phyloP scores from a whole-genome alignment of 2,888 invertebrate species.

The Caenorhabditis doughertyi region DNA sequence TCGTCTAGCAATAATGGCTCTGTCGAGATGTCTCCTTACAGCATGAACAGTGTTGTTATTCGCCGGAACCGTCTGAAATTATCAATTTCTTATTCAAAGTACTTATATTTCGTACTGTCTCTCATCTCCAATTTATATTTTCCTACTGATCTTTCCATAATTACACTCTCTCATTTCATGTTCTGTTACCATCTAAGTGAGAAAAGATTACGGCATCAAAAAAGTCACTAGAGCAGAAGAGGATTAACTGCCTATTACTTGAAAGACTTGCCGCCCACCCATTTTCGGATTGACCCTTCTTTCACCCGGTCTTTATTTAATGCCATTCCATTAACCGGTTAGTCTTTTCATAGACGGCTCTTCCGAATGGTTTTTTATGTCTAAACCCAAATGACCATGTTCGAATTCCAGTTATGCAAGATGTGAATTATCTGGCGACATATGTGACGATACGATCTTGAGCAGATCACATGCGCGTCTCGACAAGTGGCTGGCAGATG shows the following conservation, averaged over 20 bases:
- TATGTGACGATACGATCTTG: conserved; percentile 66
- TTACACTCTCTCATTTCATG: background rate
- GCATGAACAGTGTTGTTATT: conserved; percentile 93
- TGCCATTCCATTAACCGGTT: conserved; percentile 58
- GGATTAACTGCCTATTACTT: conserved; percentile 56
- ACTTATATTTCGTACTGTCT: too few species aligned
- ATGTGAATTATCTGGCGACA: conserved; percentile 50
- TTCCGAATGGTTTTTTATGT: conserved; percentile 50
- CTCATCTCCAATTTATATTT: background rate
- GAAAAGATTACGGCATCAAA: conserved; percentile 15
- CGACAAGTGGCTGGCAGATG: conserved; percentile 69
- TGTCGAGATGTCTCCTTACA: conserved; percentile 89
- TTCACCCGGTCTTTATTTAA: conserved; percentile 1
- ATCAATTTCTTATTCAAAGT: conserved; percentile 1
- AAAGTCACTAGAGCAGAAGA: conserved; percentile 53
- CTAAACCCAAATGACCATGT: conserved; percentile 12
- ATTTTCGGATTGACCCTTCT: conserved; percentile 65
- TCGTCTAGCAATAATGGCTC: conserved; percentile 89
- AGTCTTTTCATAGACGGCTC: conserved; percentile 24
- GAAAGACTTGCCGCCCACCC: conserved; percentile 53
- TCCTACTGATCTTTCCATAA: too few species aligned
- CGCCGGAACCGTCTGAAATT: conserved; percentile 89
- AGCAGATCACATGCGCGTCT: conserved; percentile 53
- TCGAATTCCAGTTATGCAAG: conserved; percentile 64
- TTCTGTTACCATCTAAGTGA: background rate